Conservation (phyloP, 2,888 invertebrate genomes). For the Ectropis crepuscularia region DNA sequence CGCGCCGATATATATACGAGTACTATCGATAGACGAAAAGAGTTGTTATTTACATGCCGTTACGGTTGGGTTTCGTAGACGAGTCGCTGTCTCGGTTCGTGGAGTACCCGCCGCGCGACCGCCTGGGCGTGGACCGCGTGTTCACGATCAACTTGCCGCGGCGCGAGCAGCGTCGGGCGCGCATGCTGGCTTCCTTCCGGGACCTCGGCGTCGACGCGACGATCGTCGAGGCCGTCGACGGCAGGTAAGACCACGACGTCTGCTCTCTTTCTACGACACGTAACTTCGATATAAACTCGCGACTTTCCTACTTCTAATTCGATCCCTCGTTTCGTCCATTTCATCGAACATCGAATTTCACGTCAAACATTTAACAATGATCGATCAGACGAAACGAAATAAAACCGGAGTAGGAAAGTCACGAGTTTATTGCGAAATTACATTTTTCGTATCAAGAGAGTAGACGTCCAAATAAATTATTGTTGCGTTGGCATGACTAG, state of each 20-base stretch:
- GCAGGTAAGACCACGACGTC: conserved; percentile 85
- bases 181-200: conserved; percentile 92
- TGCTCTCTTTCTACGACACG: not conserved
- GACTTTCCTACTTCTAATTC: no score
- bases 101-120: conserved; percentile 80
- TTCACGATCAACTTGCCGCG: conserved; percentile 97
- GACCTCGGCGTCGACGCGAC: conserved; percentile 92
- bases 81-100: conserved; percentile 65
- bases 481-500: no score
- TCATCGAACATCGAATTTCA: no score
- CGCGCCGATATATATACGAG: no score
- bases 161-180: conserved; percentile 89
- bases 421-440: no score
- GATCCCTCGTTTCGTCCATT: no score
- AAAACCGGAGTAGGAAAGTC: no score
- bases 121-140: conserved; percentile 90
- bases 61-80: conserved; percentile 37
- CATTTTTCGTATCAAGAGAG: no score
- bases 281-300: not conserved
- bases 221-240: conserved; percentile 94
- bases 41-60: not conserved
- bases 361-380: no score
- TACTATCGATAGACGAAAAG: no score
- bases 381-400: no score
- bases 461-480: no score